Evolutionary conservation across 2,888 invertebrate species (phyloP), one percentile per base, ranked within the genome.

Genomic region (Chydorus sphaericus): DNA sequence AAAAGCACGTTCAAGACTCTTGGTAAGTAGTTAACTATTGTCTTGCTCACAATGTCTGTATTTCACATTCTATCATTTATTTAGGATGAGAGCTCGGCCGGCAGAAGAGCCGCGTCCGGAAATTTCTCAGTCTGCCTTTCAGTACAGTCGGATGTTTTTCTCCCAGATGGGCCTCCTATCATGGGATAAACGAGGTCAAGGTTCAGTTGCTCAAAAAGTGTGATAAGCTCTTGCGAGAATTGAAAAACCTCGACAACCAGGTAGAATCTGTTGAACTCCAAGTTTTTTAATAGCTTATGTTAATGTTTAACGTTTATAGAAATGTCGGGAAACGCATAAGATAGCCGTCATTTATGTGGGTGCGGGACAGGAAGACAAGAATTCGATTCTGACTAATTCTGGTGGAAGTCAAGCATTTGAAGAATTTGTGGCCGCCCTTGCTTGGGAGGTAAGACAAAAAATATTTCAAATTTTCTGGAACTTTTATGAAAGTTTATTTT

Each of bases 311-410:
- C 33, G 33, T 57, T 59, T 61, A 48, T 62, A 62, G 71, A 80
- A 82, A 69, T 93, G 90, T 63, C 77, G 93, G 11, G 92, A 93
- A 69, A 90, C 91, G 1, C 93, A 94, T 71, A 94, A 96, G 73
- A 83, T 94, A 64, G 98, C 97, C 18, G 91, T 99, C 50, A 91
- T 98, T 65, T 98, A 94, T 71, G 96, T 98, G 18, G 92, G 85
- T n/a, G 84, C 85, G 49, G 96, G 96, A 0, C 98, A 98, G 68
- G 96, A 97, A 70, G 91, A 93, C 63, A 92, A 97, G 65, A 85
- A 85, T 67, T 90, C 93, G 39, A 96, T 98, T 64, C 72, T 88
- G 16, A 83, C 85, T 10, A 99, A 98, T 69, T 80, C 83, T 36
- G 83, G 84, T 60, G 96, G 93, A 30, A 96, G 94, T 68, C 83